Conservation (phyloP, 1,140 invertebrate genomes). For the Portunus trituberculatus region DNA sequence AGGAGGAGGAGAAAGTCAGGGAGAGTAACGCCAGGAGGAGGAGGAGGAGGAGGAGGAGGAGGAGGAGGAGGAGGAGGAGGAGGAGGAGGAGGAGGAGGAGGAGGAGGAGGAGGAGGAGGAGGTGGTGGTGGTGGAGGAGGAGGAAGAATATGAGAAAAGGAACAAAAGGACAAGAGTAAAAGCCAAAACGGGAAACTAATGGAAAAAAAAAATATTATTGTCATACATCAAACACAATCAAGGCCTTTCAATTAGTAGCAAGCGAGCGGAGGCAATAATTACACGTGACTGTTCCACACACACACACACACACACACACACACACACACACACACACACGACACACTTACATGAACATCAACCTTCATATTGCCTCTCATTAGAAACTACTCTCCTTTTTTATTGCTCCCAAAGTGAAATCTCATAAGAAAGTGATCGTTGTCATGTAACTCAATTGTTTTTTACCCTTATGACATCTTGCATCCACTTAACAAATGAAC, state of each 20-base stretch:
- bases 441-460: no score
- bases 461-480: no score
- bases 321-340: not conserved
- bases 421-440: no score
- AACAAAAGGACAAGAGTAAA: not conserved
- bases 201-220: not conserved
- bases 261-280: not conserved
- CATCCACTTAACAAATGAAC: no score
- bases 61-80: no score
- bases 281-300: not conserved
- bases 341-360: not conserved
- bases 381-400: not conserved
- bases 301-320: constrained; percentile 10
- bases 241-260: not conserved
- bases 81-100: no score
- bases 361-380: not conserved
- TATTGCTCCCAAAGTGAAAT: no score
- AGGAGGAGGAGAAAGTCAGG: not conserved
- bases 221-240: no score
- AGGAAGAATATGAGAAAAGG: not conserved
- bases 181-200: not conserved
- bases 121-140: not conserved
- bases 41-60: no score
- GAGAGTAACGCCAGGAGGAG: not conserved
- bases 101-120: no score